Conservation (phyloP, 1,140 invertebrate genomes). For the Micrasema minimum region DNA sequence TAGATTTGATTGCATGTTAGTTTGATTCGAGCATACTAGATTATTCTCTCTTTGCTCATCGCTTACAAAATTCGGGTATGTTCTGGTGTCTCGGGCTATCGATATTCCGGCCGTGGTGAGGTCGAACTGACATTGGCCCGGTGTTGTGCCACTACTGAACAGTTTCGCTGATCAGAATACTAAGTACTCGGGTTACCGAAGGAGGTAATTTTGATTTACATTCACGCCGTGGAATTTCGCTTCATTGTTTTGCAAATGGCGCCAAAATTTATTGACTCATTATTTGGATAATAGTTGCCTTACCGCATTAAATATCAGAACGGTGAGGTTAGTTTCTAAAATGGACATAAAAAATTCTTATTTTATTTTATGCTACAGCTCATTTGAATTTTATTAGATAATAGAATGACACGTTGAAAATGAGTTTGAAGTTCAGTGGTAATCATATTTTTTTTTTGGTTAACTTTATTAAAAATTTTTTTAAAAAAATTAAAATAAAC, state of each 20-base stretch:
- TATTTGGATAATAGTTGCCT: slow-evolving; percentile 10
- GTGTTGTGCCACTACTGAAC: slow-evolving; percentile 10
- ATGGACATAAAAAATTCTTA: no score
- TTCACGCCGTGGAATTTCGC: slow-evolving; percentile 13
- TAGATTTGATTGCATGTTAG: slow-evolving; percentile 5
- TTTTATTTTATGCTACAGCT: no score
- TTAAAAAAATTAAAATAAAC: no score
- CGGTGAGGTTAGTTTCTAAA: no score
- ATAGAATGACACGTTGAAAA: no score
- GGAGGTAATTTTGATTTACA: slow-evolving; percentile 30
- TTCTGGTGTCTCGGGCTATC: slow-evolving; percentile 22
- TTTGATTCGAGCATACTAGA: slow-evolving; percentile 9
- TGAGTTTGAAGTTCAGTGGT: no score
- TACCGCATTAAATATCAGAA: no score
- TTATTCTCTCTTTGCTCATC: slow-evolving; percentile 12
- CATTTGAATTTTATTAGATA: no score
- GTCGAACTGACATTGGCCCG: slow-evolving; percentile 29
- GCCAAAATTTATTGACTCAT: slow-evolving; percentile 34
- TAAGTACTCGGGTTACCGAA: slow-evolving; percentile 14
- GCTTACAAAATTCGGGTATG: slow-evolving; percentile 24
- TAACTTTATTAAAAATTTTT: no score
- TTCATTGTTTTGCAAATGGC: slow-evolving; percentile 29
- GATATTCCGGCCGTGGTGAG: slow-evolving; percentile 23
- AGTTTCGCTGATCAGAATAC: slow-evolving; percentile 8
- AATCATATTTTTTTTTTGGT: no score